These are phyloP conservation scores for Neoniphon sammara DNA, from an alignment of 2,797 vertebrate species.

Conservation along the genomic window DNA sequence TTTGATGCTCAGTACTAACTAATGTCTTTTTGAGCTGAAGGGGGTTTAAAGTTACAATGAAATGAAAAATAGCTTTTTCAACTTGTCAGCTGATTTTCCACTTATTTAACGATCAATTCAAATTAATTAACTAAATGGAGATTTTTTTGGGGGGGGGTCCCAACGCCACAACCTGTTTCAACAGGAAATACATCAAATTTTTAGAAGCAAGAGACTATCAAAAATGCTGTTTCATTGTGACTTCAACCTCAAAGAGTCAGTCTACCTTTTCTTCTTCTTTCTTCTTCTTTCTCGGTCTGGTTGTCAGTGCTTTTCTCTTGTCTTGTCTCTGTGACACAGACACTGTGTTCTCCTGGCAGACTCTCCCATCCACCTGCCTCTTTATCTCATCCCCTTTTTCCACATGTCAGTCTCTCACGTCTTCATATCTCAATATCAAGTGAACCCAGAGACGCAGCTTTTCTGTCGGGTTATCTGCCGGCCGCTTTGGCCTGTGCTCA, in stretches of 20 bases:
- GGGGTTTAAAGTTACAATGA: too few species aligned
- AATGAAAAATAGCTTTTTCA: too few species aligned
- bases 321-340: conserved; percentile 1
- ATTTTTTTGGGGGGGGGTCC: too few species aligned
- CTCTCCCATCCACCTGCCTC: conserved; percentile 4
- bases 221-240: too few species aligned
- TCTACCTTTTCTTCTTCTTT: not conserved
- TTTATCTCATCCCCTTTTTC: conserved; percentile 40
- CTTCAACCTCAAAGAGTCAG: not conserved
- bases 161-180: too few species aligned
- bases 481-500: not conserved
- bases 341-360: conserved; percentile 1
- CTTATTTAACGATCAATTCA: too few species aligned
- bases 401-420: conserved; percentile 7
- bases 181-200: too few species aligned
- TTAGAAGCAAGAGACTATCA: too few species aligned
- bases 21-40: not conserved
- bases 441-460: not conserved
- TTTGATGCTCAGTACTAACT: not conserved
- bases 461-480: not conserved
- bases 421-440: not conserved
- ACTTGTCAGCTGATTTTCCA: too few species aligned
- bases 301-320: conserved; percentile 4
- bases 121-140: too few species aligned
- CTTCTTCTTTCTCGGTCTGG: not conserved